phyloP scores from a whole-genome alignment of 2,888 invertebrate species.

The Lycocerus yunnanus region DNA sequence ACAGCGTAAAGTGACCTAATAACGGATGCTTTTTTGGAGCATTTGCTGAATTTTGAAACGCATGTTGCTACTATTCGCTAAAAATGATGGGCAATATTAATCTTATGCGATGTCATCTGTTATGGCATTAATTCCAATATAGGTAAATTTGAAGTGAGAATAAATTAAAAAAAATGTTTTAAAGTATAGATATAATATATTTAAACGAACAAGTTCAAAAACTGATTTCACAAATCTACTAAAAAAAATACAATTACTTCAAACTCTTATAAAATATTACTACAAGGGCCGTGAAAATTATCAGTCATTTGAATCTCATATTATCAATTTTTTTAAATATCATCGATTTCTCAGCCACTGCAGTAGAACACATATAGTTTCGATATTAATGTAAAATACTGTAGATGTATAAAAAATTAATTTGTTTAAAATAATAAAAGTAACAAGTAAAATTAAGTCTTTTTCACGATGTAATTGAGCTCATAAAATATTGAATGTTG shows the following conservation, averaged over 20 bases:
- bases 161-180: not conserved
- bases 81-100: too few relatives aligned
- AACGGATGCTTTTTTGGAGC: too few relatives aligned
- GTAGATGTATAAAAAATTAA: conserved; percentile 3
- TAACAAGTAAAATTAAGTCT: not conserved
- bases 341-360: conserved; percentile 12
- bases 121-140: too few relatives aligned
- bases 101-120: too few relatives aligned
- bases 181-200: not conserved
- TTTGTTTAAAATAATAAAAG: conserved; percentile 3
- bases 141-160: not conserved
- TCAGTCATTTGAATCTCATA: conserved; percentile 12
- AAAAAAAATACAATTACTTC: not conserved
- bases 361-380: conserved; percentile 15
- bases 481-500: not conserved
- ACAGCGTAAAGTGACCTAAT: not conserved
- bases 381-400: conserved; percentile 9
- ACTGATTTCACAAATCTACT: not conserved
- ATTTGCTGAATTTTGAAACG: too few relatives aligned
- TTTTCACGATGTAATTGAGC: not conserved
- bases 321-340: conserved; percentile 1
- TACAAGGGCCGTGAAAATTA: conserved; percentile 11
- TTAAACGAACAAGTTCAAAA: not conserved
- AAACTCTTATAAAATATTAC: conserved; percentile 1
- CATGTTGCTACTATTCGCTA: too few relatives aligned